Evolutionary conservation across 2,113 vertebrate species (phyloP), one percentile per base, ranked within the genome.

Genomic region (Pleuronectes platessa): DNA sequence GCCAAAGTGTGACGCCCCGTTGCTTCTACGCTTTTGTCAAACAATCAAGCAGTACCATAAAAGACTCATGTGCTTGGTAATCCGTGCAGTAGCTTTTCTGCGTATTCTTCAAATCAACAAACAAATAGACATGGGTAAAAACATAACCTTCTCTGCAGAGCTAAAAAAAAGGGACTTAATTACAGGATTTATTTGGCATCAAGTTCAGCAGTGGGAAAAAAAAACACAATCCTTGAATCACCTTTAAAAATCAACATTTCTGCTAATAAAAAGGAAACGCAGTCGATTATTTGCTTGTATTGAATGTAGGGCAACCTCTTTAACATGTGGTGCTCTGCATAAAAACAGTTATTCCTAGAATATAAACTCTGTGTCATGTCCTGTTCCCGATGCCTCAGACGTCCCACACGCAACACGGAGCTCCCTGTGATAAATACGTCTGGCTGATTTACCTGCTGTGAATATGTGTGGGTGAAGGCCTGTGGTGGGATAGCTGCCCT

Each of bases 361-460:
- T 53, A 73, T 42, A 61, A 56, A 27, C 21, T 68, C 21, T 6
- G 35, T 26, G 51, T 69, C 13, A 71, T 17, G 45, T 60, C 54
- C 58, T 27, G 54, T 65, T 64, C 35, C 42, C 17, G 1, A 20
- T 54, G 35, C 55, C 63, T 77, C 51, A 24, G 58, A 75, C 45
- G 37, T 74, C 56, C 62, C 82, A 62, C 77, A 71, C 37, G 62
- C 76, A 76, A 58, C 54, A 61, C 51, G 13, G 21, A 59, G 67
- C 68, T 63, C 68, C 21, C 31, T 68, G 12, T 80, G 76, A 89
- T 82, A 21, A 71, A 78, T 73, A 55, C 42, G 60, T 73, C 62
- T 37, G 72, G 71, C 17, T 24, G 79, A 89, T 90, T 86, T 82
- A 86, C 77, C 81, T 73, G 31, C 85, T 86, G 87, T 81, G 87